Conservation (phyloP, 1,140 invertebrate species). For the Tyrophagus putrescentiae region DNA sequence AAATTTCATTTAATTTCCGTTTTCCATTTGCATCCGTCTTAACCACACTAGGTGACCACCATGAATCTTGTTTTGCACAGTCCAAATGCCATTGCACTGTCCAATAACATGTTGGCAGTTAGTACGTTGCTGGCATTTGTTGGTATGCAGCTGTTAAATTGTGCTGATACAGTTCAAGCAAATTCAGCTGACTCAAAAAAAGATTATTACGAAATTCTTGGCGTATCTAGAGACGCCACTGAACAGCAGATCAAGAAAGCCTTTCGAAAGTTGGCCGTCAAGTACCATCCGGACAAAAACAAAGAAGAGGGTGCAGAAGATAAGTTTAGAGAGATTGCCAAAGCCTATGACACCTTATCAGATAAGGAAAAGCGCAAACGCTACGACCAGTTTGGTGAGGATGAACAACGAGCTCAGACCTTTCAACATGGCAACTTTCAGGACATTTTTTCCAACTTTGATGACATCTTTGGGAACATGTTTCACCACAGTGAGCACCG, state of each 20-base stretch:
- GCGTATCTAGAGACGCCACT: constrained; percentile 32
- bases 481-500: constrained; percentile 20
- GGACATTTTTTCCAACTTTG: constrained; percentile 32
- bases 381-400: constrained; percentile 90
- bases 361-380: constrained; percentile 86
- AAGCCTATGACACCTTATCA: constrained; percentile 93
- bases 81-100: not conserved
- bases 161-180: not conserved
- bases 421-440: constrained; percentile 30
- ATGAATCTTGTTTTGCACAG: not conserved
- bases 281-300: constrained; percentile 49
- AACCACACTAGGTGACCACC: not conserved
- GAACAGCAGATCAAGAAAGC: constrained; percentile 40
- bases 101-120: too few relatives aligned
- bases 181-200: not conserved
- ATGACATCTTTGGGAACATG: constrained; percentile 26
- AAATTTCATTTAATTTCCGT: not conserved
- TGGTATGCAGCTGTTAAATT: not conserved
- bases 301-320: constrained; percentile 84
- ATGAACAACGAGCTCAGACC: constrained; percentile 49
- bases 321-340: constrained; percentile 93
- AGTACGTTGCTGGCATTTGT: not conserved
- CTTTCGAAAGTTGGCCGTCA: constrained; percentile 41
- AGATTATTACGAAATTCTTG: constrained; percentile 36
- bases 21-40: not conserved